Evolutionary conservation across 2,888 invertebrate species (phyloP).

Genomic region (Tricholauxania praeusta): DNA sequence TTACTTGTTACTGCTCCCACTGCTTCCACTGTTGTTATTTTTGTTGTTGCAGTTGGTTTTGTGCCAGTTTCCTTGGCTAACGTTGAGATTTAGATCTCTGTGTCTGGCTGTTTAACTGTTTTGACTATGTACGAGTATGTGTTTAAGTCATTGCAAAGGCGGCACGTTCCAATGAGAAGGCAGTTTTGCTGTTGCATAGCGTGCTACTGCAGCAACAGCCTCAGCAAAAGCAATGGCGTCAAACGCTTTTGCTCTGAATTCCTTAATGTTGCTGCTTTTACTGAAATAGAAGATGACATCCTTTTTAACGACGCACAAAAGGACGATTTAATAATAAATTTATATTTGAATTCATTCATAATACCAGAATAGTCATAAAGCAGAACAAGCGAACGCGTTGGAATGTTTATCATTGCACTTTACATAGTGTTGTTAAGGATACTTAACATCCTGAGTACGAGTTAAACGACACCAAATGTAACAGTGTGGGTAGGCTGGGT

Average conservation of each 20-base stretch:
- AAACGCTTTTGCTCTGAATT: constrained; percentile 8
- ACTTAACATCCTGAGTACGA: no score
- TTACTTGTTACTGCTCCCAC: neutral
- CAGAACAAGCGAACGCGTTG: neutral
- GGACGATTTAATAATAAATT: constrained; percentile 37
- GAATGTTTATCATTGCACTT: no score
- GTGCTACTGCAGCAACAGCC: neutral
- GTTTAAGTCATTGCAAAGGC: constrained; percentile 3
- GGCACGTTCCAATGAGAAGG: constrained; percentile 4
- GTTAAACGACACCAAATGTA: no score
- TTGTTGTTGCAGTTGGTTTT: constrained; percentile 23
- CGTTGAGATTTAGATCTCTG: constrained; percentile 19
- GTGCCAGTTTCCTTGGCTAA: constrained; percentile 26
- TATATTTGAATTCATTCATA: constrained; percentile 31
- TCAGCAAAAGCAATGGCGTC: constrained; percentile 10
- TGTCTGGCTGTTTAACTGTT: neutral
- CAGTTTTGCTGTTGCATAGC: neutral
- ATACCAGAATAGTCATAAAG: neutral
- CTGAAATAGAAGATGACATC: constrained; percentile 8
- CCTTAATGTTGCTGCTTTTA: neutral
- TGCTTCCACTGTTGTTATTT: neutral
- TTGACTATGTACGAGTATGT: neutral
- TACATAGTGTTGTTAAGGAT: no score
- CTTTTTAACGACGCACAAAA: constrained; percentile 35
- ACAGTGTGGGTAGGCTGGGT: no score